Evolutionary conservation across 2,797 vertebrate species (phyloP).

Genomic region (Microtus californicus): DNA sequence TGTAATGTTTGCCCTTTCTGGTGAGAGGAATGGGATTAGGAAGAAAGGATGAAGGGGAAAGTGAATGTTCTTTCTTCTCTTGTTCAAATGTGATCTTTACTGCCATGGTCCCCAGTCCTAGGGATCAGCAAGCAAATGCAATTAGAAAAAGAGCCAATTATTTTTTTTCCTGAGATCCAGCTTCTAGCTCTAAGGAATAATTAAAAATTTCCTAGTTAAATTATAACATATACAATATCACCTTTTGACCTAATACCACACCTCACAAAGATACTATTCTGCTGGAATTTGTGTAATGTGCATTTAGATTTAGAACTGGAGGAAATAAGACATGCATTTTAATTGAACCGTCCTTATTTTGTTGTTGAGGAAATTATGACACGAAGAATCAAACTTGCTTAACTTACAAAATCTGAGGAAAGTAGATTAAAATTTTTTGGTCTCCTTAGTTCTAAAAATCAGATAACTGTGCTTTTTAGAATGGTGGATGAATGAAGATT

Average conservation of each 20-base stretch:
- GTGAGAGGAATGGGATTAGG: not conserved
- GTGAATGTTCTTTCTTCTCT: not conserved
- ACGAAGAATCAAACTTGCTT: constrained; percentile 7
- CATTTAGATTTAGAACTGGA: not conserved
- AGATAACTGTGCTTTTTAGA: not conserved
- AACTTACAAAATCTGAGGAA: not conserved
- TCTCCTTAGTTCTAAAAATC: constrained; percentile 41
- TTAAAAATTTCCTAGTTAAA: not conserved
- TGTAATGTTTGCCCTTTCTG: not conserved
- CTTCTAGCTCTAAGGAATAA: not conserved
- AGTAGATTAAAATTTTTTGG: constrained; percentile 33
- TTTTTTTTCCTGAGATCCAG: not conserved
- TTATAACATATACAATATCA: not conserved
- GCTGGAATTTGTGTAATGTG: not conserved
- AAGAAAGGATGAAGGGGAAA: not conserved
- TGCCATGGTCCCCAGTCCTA: not conserved
- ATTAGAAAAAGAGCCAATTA: constrained; percentile 10
- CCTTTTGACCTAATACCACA: not conserved
- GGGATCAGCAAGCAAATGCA: not conserved
- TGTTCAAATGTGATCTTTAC: not conserved
- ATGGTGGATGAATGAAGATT: constrained; percentile 4
- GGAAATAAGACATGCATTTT: not conserved
- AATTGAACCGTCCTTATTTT: not conserved
- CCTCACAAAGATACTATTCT: not conserved
- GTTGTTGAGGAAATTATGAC: constrained; percentile 19